Evolutionary conservation across 2,888 invertebrate species (phyloP).

Genomic region (Ormyrus rosae): DNA sequence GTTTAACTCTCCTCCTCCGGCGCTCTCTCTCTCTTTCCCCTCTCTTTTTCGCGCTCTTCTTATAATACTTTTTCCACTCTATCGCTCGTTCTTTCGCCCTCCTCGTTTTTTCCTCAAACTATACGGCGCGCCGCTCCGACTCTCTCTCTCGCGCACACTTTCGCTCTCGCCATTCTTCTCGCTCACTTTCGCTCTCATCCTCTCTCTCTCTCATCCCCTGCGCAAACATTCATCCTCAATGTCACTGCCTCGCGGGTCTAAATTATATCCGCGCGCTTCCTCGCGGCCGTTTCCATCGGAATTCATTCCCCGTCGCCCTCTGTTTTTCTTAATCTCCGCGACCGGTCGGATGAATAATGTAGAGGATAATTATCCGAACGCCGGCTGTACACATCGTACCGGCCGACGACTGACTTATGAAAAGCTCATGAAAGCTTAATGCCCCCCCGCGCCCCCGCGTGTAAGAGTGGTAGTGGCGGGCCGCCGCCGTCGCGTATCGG

Average conservation of each 20-base stretch:
- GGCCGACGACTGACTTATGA: slow-evolving; percentile 42
- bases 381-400: neutral
- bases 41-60: neutral
- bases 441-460: slow-evolving; percentile 23
- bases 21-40: neutral
- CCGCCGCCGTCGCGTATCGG: neutral
- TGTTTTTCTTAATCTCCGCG: slow-evolving; percentile 17
- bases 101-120: neutral
- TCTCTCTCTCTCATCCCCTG: slow-evolving; percentile 2
- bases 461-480: neutral
- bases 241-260: slow-evolving; percentile 14
- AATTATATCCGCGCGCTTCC: neutral
- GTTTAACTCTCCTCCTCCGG: slow-evolving; percentile 14
- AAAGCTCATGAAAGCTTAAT: slow-evolving; percentile 57
- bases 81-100: slow-evolving; percentile 5
- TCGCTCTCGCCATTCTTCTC: slow-evolving; percentile 38
- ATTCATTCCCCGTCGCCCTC: slow-evolving; percentile 4
- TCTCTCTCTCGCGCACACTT: neutral
- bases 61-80: slow-evolving; percentile 16
- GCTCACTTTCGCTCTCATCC: neutral
- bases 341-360: slow-evolving; percentile 51
- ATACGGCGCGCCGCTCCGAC: neutral
- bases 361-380: slow-evolving; percentile 51
- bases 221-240: slow-evolving; percentile 34
- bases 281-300: slow-evolving; percentile 25